Evolutionary conservation across 2,888 invertebrate species (phyloP), one percentile per base, ranked within the genome.

Genomic region (Smittia sp.): DNA sequence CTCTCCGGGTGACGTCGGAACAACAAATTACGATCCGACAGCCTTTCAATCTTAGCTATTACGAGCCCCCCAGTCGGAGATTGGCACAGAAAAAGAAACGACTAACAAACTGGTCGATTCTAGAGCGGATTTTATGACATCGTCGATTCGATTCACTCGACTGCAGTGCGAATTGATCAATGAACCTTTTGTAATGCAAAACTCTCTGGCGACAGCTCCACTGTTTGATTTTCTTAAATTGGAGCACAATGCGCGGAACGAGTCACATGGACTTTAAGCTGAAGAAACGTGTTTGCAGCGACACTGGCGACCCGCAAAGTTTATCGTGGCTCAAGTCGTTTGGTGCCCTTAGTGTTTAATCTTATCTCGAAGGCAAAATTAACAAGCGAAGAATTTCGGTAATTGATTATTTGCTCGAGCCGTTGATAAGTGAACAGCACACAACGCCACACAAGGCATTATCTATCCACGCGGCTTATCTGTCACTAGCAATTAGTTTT

Each of bases 111-210:
- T 32, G 3, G 32, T 32, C 3, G 9, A 32, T 32, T n/a, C n/a
- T 32, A 32, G 32, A 32, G 32, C 32, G 9, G 32, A 32, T 32
- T 32, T 32, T 32, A 3, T 32, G 9, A 6, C 32, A 9, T 32
- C 32, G 32, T 9, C 32, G 32, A 3, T 32, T 32, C 32, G 32
- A 32, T 32, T 32, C 32, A 32, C 32, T 32, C 32, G 46, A 46
- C 13, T 46, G 46, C 46, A 46, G 15, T 46, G n/a, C n/a, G n/a
- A 46, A 46, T 46, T 58, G 2, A 58, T 58, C 20, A 58, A 58
- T 58, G 58, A 58, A 58, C n/a, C 58, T 58, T 58, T 58, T 58
- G 58, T 58, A n/a, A 58, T 58, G 58, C 58, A 58, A 58, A 58
- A 22, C n/a, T 22, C 58, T 58, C 58, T 58, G 20, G 22, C 22